Conservation (phyloP, 2,113 vertebrate species). For the Nettapus auritus region DNA sequence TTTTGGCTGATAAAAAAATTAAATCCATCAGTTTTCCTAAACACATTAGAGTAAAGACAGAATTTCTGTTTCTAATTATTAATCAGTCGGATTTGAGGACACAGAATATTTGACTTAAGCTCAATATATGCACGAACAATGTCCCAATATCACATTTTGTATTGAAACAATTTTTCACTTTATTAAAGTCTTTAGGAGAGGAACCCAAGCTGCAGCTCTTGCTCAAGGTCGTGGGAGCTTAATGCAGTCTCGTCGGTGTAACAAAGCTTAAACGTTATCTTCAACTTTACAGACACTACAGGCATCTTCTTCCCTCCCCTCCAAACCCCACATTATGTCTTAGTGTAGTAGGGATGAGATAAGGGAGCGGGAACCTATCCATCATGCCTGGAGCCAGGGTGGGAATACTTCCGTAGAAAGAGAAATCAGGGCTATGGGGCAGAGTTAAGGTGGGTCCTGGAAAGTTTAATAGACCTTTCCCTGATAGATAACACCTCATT, state of each 20-base stretch:
- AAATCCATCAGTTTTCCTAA: slow-evolving; percentile 88
- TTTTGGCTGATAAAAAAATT: slow-evolving; percentile 86
- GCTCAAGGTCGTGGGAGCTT: slow-evolving; percentile 66
- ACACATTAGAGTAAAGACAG: slow-evolving; percentile 83
- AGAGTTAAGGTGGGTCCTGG: background rate
- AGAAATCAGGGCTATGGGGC: background rate
- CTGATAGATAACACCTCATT: background rate
- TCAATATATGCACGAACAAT: slow-evolving; percentile 82
- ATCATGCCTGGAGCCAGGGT: background rate
- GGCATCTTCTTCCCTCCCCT: slow-evolving; percentile 46
- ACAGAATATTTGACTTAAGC: slow-evolving; percentile 82
- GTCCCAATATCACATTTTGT: slow-evolving; percentile 80
- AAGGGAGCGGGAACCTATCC: slow-evolving; percentile 23
- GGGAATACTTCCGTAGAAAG: background rate
- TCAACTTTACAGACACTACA: slow-evolving; percentile 68
- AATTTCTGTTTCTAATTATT: slow-evolving; percentile 84
- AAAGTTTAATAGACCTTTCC: background rate
- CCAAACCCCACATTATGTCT: slow-evolving; percentile 2
- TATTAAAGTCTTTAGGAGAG: slow-evolving; percentile 79
- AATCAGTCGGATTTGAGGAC: slow-evolving; percentile 83
- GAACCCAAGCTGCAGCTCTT: slow-evolving; percentile 50
- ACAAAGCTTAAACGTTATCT: slow-evolving; percentile 74
- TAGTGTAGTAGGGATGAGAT: slow-evolving; percentile 37
- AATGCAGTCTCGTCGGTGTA: slow-evolving; percentile 48
- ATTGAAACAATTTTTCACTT: slow-evolving; percentile 84